Evolutionary conservation across 2,888 invertebrate species (phyloP).

Genomic region (Drosophila borborema): DNA sequence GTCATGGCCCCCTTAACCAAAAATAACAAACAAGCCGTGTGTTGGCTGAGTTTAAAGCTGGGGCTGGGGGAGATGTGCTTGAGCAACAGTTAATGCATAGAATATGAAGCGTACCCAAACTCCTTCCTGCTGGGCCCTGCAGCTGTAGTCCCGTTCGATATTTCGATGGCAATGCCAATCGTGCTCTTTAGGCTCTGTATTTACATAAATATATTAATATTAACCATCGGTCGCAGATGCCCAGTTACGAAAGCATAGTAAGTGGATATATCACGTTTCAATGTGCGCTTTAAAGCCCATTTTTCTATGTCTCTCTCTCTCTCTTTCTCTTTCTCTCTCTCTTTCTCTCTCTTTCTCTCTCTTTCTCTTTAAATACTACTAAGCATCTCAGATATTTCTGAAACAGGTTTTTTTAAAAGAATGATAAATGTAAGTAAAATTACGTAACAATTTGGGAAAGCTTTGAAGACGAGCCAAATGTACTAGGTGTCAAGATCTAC

Average conservation of each 20-base stretch:
- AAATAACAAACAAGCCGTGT: conserved; percentile 13
- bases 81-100: conserved; percentile 71
- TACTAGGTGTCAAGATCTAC: neutral
- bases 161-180: conserved; percentile 38
- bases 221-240: conserved; percentile 14
- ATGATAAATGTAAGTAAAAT: neutral
- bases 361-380: neutral
- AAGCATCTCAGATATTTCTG: neutral
- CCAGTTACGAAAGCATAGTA: neutral
- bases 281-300: neutral
- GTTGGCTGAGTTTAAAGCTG: neutral
- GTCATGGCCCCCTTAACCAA: conserved; percentile 43
- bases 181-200: conserved; percentile 12
- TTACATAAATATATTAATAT: conserved; percentile 26
- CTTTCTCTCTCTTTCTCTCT: too few relatives aligned
- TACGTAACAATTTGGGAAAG: neutral
- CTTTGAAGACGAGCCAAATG: neutral
- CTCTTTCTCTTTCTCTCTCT: neutral
- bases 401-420: neutral
- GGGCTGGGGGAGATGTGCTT: conserved; percentile 1
- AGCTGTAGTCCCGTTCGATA: conserved; percentile 51
- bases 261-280: neutral
- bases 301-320: neutral
- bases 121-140: conserved; percentile 25
- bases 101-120: conserved; percentile 54